phyloP scores from a whole-genome alignment of 2,888 invertebrate genomes.

The Campoplex nolae region DNA sequence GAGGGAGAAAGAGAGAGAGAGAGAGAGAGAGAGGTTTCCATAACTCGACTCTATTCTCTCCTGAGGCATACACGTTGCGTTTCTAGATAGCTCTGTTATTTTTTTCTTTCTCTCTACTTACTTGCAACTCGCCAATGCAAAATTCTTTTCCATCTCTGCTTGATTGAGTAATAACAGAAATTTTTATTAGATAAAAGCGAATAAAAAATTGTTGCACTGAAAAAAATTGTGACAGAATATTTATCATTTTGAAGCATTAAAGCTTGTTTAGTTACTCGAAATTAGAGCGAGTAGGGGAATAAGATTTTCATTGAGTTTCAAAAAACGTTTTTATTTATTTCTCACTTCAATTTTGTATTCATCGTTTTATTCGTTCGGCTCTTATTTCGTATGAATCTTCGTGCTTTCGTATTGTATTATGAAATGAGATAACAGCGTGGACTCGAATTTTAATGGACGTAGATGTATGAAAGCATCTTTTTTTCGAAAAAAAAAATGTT shows the following conservation, averaged over 20 bases:
- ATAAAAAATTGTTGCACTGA: background rate
- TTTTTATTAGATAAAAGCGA: background rate
- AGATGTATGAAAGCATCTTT: no score
- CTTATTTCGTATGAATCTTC: background rate
- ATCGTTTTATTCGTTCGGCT: background rate
- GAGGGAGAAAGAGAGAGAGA: slow-evolving; percentile 16
- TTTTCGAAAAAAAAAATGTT: background rate
- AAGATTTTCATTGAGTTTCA: background rate
- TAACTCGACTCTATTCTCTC: slow-evolving; percentile 27
- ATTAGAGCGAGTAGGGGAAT: background rate
- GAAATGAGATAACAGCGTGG: no score
- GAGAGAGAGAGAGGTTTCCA: background rate
- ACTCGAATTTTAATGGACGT: no score
- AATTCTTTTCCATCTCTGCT: slow-evolving; percentile 12
- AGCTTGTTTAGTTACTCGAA: background rate
- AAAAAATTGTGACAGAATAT: background rate
- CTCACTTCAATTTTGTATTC: background rate
- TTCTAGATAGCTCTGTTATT: background rate
- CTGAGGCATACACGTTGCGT: slow-evolving; percentile 7
- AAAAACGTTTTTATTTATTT: background rate
- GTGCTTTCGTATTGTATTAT: no score
- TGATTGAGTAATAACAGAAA: slow-evolving; percentile 16
- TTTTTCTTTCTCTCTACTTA: background rate
- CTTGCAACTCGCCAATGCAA: background rate
- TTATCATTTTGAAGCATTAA: background rate